Conservation (phyloP, 2,888 invertebrate genomes). For the Neoascia interrupta region DNA sequence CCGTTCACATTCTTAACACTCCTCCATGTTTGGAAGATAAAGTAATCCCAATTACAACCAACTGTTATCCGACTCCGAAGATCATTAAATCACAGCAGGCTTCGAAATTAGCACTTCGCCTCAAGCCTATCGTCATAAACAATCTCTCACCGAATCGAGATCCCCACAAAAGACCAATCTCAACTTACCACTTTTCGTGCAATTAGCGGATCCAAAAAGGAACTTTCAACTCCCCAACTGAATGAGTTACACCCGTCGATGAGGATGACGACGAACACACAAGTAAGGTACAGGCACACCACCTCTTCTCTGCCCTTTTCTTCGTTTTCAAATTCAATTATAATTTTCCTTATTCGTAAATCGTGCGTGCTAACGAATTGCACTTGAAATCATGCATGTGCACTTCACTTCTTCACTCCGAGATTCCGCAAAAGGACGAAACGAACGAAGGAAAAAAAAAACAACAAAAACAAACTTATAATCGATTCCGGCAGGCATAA, state of each 20-base stretch:
- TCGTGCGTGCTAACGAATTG: slow-evolving; percentile 52
- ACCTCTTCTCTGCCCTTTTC: not conserved
- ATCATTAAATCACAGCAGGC: slow-evolving; percentile 18
- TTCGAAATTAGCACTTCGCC: slow-evolving; percentile 34
- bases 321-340: slow-evolving; percentile 56
- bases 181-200: slow-evolving; percentile 51
- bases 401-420: slow-evolving; percentile 47
- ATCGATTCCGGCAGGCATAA: slow-evolving; percentile 44
- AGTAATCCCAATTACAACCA: no score
- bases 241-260: slow-evolving; percentile 1
- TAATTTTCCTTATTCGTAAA: slow-evolving; percentile 59
- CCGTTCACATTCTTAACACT: no score
- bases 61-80: no score
- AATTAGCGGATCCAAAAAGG: slow-evolving; percentile 31
- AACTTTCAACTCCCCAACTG: slow-evolving; percentile 29
- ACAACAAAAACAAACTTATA: slow-evolving; percentile 35
- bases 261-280: slow-evolving; percentile 19
- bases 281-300: no score
- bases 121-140: slow-evolving; percentile 34
- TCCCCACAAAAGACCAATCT: slow-evolving; percentile 8
- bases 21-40: no score
- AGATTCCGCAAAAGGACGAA: slow-evolving; percentile 3
- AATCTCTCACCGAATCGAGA: not conserved
- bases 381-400: slow-evolving; percentile 62
- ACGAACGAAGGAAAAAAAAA: not conserved